Evolutionary conservation across 2,113 vertebrate genomes (phyloP).

Genomic region (Zosterops japonicus): DNA sequence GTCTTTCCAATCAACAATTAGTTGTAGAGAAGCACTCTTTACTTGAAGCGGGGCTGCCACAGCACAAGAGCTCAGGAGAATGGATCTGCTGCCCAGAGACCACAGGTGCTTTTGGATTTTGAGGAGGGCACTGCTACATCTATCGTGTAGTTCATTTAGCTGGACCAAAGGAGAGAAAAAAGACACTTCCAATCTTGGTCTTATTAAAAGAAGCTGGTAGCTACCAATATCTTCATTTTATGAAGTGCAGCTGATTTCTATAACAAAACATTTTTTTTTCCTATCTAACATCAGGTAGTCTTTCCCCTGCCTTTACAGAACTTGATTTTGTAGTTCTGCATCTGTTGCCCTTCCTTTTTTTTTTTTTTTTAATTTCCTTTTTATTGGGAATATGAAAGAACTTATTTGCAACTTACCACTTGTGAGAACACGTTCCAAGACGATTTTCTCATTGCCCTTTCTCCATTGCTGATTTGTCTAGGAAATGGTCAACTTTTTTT

Average conservation of each 20-base stretch:
- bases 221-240: neutral
- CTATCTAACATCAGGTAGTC: neutral
- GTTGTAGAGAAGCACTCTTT: neutral
- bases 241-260: neutral
- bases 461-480: neutral
- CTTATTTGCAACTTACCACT: neutral
- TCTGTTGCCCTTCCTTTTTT: neutral
- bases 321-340: neutral
- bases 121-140: neutral
- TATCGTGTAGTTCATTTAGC: neutral
- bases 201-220: neutral
- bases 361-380: neutral
- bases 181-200: neutral
- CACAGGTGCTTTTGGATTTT: neutral
- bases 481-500: neutral
- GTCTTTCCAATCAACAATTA: neutral
- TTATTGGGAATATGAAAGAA: neutral
- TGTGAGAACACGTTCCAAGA: neutral
- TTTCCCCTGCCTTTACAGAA: neutral
- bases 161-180: neutral
- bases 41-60: neutral
- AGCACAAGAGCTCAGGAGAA: neutral
- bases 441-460: neutral
- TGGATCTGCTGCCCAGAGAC: neutral
- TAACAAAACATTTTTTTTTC: neutral